These are phyloP conservation scores for Microvelia longipes DNA, from an alignment of 1,140 invertebrate genomes.

Conservation along the genomic window DNA sequence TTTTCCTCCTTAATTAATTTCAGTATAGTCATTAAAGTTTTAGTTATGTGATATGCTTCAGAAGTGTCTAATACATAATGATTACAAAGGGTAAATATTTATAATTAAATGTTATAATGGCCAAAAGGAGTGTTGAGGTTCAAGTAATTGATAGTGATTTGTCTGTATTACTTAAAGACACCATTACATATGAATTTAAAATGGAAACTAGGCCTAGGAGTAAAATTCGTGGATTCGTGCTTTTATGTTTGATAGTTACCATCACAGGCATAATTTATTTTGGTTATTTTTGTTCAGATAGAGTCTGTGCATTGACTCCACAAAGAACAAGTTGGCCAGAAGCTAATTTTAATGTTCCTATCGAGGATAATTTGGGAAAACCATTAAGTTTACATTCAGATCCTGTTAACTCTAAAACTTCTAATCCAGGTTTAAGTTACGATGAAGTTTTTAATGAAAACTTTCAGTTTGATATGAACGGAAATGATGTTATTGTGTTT, in stretches of 20 bases:
- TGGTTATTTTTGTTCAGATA: constrained; percentile 74
- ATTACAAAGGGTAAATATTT: not conserved
- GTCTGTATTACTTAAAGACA: constrained; percentile 44
- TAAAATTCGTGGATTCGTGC: constrained; percentile 53
- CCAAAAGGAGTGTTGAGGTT: constrained; percentile 50
- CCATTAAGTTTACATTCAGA: constrained; percentile 33
- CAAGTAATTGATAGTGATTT: constrained; percentile 58
- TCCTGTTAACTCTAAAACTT: constrained; percentile 31
- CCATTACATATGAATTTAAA: constrained; percentile 56
- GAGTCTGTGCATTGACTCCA: constrained; percentile 56
- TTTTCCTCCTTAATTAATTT: no score
- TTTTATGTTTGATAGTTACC: constrained; percentile 59
- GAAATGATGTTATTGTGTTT: constrained; percentile 93
- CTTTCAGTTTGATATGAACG: constrained; percentile 74
- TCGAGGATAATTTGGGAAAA: constrained; percentile 39
- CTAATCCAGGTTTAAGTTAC: constrained; percentile 40
- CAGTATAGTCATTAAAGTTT: no score
- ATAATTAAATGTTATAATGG: constrained; percentile 16
- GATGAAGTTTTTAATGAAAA: constrained; percentile 72
- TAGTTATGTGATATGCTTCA: no score
- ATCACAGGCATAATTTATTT: constrained; percentile 69
- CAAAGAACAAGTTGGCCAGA: constrained; percentile 30
- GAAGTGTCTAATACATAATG: not conserved
- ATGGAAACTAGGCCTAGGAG: constrained; percentile 48
- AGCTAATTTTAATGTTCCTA: constrained; percentile 24